These are phyloP conservation scores for Caenorhabditis drosophilae DNA, from an alignment of 2,888 invertebrate species.

Conservation along the genomic window DNA sequence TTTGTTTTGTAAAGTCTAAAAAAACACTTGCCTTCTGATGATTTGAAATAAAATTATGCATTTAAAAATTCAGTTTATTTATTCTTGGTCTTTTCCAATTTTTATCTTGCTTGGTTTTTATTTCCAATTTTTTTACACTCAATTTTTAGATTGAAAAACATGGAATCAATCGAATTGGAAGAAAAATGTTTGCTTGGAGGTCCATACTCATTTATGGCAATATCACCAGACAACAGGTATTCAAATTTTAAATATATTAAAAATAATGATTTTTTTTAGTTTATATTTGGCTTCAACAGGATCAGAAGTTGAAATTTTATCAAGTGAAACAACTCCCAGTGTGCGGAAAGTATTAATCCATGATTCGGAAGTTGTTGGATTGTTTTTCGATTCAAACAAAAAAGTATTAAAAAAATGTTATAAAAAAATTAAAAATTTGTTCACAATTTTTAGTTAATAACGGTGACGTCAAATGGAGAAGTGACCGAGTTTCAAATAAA, in stretches of 20 bases:
- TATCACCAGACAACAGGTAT: constrained; percentile 30
- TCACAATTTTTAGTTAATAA: constrained; percentile 20
- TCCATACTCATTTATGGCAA: constrained; percentile 19
- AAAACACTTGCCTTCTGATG: too few species aligned
- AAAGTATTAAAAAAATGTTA: not conserved
- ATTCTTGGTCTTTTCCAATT: too few species aligned
- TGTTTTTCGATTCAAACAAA: constrained; percentile 16
- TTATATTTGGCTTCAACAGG: constrained; percentile 11
- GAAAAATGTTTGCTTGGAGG: constrained; percentile 20
- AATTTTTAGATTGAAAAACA: too few species aligned
- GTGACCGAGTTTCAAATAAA: constrained; percentile 16
- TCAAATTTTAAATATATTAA: not conserved
- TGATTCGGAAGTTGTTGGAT: constrained; percentile 24
- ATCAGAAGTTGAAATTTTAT: constrained; percentile 7
- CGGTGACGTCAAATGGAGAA: constrained; percentile 35
- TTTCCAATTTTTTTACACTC: too few species aligned
- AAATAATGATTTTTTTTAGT: constrained; percentile 7
- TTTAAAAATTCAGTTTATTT: too few species aligned
- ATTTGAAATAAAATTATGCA: too few species aligned
- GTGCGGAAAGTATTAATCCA: constrained; percentile 7
- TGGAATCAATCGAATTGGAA: constrained; percentile 12
- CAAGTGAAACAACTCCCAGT: not conserved
- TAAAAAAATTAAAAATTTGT: not conserved
- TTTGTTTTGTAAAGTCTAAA: too few species aligned
- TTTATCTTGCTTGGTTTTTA: too few species aligned